Conservation (phyloP, 2,113 vertebrate genomes). For the Lanius ludovicianus region DNA sequence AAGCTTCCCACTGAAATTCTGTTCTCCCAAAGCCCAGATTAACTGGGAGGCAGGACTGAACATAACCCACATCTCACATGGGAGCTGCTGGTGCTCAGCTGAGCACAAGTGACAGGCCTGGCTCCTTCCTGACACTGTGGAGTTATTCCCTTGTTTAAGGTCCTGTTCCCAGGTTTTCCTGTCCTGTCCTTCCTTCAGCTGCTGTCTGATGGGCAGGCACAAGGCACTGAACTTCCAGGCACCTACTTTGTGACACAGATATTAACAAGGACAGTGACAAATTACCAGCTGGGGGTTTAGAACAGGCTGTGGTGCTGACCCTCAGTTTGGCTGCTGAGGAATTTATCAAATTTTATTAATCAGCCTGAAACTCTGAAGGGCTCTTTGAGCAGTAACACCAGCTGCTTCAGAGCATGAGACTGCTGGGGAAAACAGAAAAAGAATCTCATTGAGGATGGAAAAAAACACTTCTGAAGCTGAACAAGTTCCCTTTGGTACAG, state of each 20-base stretch:
- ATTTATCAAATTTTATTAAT: background rate
- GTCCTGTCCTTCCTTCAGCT: background rate
- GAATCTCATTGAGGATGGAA: background rate
- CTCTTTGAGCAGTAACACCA: background rate
- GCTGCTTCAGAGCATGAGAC: background rate
- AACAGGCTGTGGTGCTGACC: background rate
- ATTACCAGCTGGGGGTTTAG: background rate
- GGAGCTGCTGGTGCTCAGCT: background rate
- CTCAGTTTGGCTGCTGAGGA: background rate
- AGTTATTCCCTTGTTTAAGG: background rate
- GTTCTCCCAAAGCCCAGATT: background rate
- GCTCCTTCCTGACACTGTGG: background rate
- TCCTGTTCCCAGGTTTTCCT: background rate
- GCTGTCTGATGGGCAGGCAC: background rate
- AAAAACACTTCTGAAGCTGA: background rate
- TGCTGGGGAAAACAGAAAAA: background rate
- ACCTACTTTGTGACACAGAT: background rate
- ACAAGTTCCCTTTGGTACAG: background rate
- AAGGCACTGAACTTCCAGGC: background rate
- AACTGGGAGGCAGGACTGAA: background rate
- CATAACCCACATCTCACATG: background rate
- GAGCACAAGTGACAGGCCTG: background rate
- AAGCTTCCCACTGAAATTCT: background rate
- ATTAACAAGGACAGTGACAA: background rate
- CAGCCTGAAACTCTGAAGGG: background rate